Base-by-base conservation (phyloP, 2,888 invertebrate species). In the Cantharis nigra region DNA sequence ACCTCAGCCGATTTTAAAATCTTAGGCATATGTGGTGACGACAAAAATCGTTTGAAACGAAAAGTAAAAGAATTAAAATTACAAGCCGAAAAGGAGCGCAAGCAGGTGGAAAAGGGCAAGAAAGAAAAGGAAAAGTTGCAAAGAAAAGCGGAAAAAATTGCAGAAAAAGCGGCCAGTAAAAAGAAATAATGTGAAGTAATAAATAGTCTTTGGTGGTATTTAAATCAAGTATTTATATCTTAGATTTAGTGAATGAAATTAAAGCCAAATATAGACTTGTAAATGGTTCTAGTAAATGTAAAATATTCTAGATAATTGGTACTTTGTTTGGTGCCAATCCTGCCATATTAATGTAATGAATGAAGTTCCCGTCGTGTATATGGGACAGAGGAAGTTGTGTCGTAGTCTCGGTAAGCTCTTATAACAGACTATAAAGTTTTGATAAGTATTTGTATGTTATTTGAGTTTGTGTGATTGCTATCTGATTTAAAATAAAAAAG, bases 1-100 rank as follows among this genome's bases (percentile, higher is more conserved):
- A 97, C 98, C 86, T 96, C 97, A 0, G 93, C 96, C 76, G 97
- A 97, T 89, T 93, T 99, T 81, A 99, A 98, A 90, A 92, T 94
- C 81, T 91, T 96, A 69, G 96, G 96, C 69, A 93, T 96, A 70
- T 91, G 91, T 73, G 92, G 93, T 62, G 95, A 96, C 78, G 96
- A 96, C 88, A 96, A 96, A 87, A 93, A 93, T 80, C 92, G 94
- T 81, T 91, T 97, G 86, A 97, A 97, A 88, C 91, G 96, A 63
- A 95, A 95, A 87, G 92, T 97, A 82, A 97, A 97, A 89, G 96
- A 96, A 83, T 90, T 97, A 69, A 93, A 94, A 84, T 89, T 92
- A 78, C 94, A 94, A 85, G 93, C 93, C 33, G 94, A 94, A 83
- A 92, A 92, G 84, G 93, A 93, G 85, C 90, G 92, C 80, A 91